Base-by-base conservation (phyloP, 2,113 vertebrate species). In the Podarcis cretensis region DNA sequence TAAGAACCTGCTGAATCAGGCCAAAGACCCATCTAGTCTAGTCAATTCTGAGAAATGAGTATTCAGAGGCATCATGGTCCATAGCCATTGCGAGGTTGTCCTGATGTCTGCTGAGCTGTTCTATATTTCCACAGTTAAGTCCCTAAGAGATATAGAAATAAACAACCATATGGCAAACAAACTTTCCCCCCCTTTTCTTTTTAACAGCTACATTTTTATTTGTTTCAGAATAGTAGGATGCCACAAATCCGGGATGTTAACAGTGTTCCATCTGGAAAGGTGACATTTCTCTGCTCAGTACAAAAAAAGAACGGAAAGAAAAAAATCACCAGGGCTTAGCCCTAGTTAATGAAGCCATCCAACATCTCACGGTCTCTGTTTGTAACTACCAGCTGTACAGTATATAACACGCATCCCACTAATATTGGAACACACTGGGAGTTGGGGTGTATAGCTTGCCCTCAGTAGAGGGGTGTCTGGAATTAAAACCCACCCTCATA, bases 121-220 rank as follows among this genome's bases (percentile, higher is more conserved):
- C 89, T 91, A 89, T 89, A 95, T 94, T 95, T 94, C 10, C 95
- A 95, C 94, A 91, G 93, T 89, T 14, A 88, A 93, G 95, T 84
- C 80, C 94, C 90, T 78, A 23, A 23, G 89, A 83, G 91, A 89
- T 86, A 90, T 87, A 95, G 95, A 96, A 96, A 95, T 96, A 96
- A 97, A 94, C 93, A 96, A 91, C 96, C 97, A 97, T 95, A 96
- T 97, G 96, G 97, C 94, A 94, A 96, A 96, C 88, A 94, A 96
- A 96, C 93, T 96, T 95, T 0, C 25, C 92, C 20, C 7, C 40
- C n/a, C 27, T 74, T 75, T 91, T 96, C 27, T 74, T 75, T 91
- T 96, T 96, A 96, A 96, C 94, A 93, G 89, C 94, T 96, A 87
- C 66, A 87, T 85, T 89, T 97, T 95, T 95, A 96, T 96, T 96